Evolutionary conservation across 2,113 vertebrate genomes (phyloP), one percentile per base, ranked within the genome.

Genomic region (Oostethus manadensis): DNA sequence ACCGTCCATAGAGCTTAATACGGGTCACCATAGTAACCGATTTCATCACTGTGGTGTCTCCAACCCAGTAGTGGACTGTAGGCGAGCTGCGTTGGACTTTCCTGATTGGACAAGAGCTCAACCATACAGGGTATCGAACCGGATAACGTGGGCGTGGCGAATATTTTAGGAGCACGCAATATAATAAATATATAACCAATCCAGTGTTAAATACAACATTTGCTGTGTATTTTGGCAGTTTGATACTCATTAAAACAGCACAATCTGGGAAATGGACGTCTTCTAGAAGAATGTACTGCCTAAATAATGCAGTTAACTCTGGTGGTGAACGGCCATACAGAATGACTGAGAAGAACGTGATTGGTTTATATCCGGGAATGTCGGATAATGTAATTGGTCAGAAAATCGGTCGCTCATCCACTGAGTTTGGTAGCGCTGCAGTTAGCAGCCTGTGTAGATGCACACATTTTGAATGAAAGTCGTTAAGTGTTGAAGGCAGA

Each of bases 41-140:
- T 78, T 81, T 79, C 69, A 73, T 70, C 70, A 58, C 65, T 70
- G 58, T 66, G 15, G 4, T 21, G 58, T 40, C 47, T 57, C 64
- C 56, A 68, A 58, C 55, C 69, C 54, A 64, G 35, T 56, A 59
- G 71, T 64, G 79, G 60, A 50, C 66, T 18, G 63, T 51, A 56
- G 62, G 72, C 68, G 58, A 73, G 80, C 80, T 89, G 87, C 72
- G 87, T 77, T 90, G 89, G 86, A 82, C 70, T 74, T 54, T 73
- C 26, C 45, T 86, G 81, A 89, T 90, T 90, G 89, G 88, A 60
- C 62, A 51, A 59, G 1, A 48, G 18, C 51, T 14, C 21, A 69
- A 70, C 66, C 53, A 35, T 71, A n/a, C 56, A 60, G 15, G 46
- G 15, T 46, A 77, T 80, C 72, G 82, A 35, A 59, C 53, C 38